Evolutionary conservation across 2,113 vertebrate species (phyloP).

Genomic region (Rhadina sibilatrix): DNA sequence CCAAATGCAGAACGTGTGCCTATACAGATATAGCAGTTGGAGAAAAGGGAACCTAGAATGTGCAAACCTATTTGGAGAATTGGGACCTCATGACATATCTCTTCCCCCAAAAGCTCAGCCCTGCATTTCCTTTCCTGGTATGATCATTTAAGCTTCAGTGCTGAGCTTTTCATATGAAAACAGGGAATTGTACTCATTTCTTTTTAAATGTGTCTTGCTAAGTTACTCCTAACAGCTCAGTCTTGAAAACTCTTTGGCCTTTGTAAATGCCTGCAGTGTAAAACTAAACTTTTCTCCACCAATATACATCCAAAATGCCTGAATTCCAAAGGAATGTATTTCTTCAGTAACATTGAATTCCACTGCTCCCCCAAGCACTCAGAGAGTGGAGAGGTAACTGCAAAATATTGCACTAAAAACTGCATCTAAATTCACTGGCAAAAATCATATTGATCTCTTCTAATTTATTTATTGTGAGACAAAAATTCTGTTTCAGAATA

Average conservation of each 20-base stretch:
- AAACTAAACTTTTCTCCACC: background rate
- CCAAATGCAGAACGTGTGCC: background rate
- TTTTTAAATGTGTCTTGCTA: slow-evolving; percentile 3
- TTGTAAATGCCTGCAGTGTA: slow-evolving; percentile 1
- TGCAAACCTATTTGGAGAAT: slow-evolving; percentile 22
- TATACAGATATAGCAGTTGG: background rate
- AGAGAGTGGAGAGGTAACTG: background rate
- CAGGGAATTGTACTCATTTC: background rate
- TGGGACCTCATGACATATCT: slow-evolving; percentile 27
- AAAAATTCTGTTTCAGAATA: slow-evolving; percentile 7
- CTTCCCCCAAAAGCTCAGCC: slow-evolving; percentile 26
- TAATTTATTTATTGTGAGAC: background rate
- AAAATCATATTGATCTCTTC: background rate
- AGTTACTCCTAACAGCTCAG: background rate
- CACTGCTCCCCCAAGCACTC: background rate
- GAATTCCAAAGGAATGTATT: background rate
- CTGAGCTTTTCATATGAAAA: slow-evolving; percentile 38
- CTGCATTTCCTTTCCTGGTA: background rate
- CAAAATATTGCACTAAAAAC: background rate
- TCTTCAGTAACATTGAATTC: background rate
- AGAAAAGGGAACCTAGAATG: background rate
- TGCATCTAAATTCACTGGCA: background rate
- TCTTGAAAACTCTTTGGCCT: slow-evolving; percentile 17
- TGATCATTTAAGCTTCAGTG: background rate
- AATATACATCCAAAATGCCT: background rate